Percentiles rank a stretch among this genome's conserved stretches.
Evolutionary conservation across 2,888 invertebrate species (phyloP).

Genomic region (Nezara viridula): DNA sequence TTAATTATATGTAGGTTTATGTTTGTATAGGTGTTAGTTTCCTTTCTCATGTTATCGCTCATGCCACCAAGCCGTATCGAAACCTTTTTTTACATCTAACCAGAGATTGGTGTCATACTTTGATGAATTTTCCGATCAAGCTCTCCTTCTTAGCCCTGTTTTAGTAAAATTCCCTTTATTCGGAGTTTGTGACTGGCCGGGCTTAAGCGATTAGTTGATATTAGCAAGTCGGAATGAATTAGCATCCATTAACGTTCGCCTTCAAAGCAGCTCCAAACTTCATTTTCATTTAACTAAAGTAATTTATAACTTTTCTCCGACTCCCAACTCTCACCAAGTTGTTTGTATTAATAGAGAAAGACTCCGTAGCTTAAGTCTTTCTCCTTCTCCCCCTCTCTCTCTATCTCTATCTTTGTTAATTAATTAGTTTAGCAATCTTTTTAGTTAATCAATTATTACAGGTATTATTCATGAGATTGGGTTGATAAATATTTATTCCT

Average conservation of each 20-base stretch:
- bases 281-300: constrained; percentile 63
- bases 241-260: constrained; percentile 62
- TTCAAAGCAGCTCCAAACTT: constrained; percentile 63
- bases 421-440: constrained; percentile 50
- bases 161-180: constrained; percentile 52
- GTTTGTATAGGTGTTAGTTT: no score
- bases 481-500: background rate
- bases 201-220: constrained; percentile 61
- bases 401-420: constrained; percentile 9
- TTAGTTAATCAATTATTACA: background rate
- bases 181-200: background rate
- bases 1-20: no score
- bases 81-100: no score
- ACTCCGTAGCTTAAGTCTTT: constrained; percentile 5
- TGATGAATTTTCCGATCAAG: background rate
- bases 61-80: no score
- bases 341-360: constrained; percentile 62
- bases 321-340: constrained; percentile 55
- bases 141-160: background rate
- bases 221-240: constrained; percentile 64
- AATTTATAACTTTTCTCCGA: constrained; percentile 63
- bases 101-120: constrained; percentile 5
- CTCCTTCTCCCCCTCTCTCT: background rate
- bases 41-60: no score
- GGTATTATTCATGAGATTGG: no score